Conservation (phyloP, 1,140 invertebrate genomes). For the Drosophila sproati region DNA sequence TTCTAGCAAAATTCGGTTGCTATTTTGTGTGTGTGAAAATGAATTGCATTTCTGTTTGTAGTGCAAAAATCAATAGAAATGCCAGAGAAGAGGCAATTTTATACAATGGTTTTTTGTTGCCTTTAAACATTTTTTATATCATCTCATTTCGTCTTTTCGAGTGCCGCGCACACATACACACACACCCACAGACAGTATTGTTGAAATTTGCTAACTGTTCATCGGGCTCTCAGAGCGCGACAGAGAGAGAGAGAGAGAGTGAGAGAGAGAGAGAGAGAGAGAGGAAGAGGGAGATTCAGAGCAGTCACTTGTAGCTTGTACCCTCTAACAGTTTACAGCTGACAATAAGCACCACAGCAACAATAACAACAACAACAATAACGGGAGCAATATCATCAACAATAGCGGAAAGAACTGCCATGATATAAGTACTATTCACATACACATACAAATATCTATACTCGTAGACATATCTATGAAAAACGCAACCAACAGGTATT, state of each 20-base stretch:
- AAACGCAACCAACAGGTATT: slow-evolving; percentile 74
- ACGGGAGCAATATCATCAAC: slow-evolving; percentile 62
- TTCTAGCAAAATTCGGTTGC: slow-evolving; percentile 48
- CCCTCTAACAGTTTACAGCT: slow-evolving; percentile 28
- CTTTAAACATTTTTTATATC: slow-evolving; percentile 41
- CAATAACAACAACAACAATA: slow-evolving; percentile 20
- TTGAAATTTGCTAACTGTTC: slow-evolving; percentile 50
- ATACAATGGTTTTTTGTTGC: slow-evolving; percentile 44
- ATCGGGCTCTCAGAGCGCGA: slow-evolving; percentile 24
- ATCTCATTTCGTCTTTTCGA: slow-evolving; percentile 44
- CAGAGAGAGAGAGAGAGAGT: slow-evolving; percentile 11
- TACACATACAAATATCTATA: not conserved
- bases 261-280: slow-evolving; percentile 9
- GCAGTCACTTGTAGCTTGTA: slow-evolving; percentile 52
- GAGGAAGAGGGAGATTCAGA: slow-evolving; percentile 1
- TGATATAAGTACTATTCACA: slow-evolving; percentile 48
- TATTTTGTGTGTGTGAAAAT: slow-evolving; percentile 72
- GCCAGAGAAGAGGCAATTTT: slow-evolving; percentile 32
- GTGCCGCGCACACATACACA: slow-evolving; percentile 21
- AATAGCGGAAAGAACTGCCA: slow-evolving; percentile 48
- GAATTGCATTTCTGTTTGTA: slow-evolving; percentile 66
- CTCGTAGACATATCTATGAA: slow-evolving; percentile 10
- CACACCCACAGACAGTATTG: slow-evolving; percentile 18
- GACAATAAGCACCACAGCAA: slow-evolving; percentile 27
- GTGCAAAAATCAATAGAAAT: slow-evolving; percentile 80